Evolutionary conservation across 2,113 vertebrate species (phyloP).

Genomic region (Chloropsis hardwickii): DNA sequence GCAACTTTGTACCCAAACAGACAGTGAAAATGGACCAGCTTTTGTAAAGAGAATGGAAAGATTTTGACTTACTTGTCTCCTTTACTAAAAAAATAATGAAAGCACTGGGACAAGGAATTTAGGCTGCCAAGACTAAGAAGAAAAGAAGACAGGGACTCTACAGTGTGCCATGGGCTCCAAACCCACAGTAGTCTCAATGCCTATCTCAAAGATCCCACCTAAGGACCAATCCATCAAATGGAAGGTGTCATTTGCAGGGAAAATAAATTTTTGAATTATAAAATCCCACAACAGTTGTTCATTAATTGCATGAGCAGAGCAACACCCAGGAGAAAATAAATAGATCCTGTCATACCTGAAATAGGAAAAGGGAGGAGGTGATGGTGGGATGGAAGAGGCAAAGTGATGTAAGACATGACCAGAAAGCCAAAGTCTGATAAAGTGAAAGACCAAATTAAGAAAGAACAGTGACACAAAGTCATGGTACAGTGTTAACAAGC

Average conservation of each 20-base stretch:
- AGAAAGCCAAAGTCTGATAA: slow-evolving; percentile 1
- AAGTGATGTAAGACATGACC: neutral
- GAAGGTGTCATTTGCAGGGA: neutral
- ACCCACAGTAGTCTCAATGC: neutral
- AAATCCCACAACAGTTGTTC: rapidly evolving
- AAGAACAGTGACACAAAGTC: neutral
- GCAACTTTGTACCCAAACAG: neutral
- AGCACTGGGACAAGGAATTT: neutral
- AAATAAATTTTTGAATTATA: neutral
- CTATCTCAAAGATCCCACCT: neutral
- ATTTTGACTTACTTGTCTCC: neutral
- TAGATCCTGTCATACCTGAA: neutral
- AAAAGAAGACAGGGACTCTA: neutral
- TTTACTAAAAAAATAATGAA: neutral
- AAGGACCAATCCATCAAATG: neutral
- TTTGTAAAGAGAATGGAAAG: neutral
- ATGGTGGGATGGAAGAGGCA: neutral
- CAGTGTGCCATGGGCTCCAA: neutral
- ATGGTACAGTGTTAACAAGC: neutral
- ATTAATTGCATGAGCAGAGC: neutral
- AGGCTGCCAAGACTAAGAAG: neutral
- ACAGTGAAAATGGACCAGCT: neutral
- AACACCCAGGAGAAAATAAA: neutral
- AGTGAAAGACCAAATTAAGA: neutral
- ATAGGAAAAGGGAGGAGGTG: neutral